These are phyloP conservation scores for Slavum lentiscoides DNA, from an alignment of 2,888 invertebrate species.

Conservation along the genomic window DNA sequence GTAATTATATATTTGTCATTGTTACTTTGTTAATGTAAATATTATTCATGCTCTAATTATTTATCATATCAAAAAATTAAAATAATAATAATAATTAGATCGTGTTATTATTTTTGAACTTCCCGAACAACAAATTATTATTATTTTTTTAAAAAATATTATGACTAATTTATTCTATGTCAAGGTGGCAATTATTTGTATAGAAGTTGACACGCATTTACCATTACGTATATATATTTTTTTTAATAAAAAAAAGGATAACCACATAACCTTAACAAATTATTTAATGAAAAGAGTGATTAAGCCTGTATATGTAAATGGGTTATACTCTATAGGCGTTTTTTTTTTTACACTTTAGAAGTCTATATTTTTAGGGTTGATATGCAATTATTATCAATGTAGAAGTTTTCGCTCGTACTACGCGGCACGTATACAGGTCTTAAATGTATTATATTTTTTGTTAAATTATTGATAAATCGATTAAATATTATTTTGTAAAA, in stretches of 20 bases:
- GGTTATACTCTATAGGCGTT: neutral
- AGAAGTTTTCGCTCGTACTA: no score
- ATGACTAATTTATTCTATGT: neutral
- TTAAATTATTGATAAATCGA: no score
- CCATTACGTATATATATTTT: neutral
- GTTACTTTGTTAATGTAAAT: no score
- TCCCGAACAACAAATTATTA: neutral
- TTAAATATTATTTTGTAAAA: no score
- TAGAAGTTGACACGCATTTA: neutral
- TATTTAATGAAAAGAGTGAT: constrained; percentile 16
- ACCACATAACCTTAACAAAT: constrained; percentile 8
- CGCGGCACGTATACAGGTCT: no score
- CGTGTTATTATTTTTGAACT: neutral
- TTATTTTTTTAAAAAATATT: neutral
- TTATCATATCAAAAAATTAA: neutral
- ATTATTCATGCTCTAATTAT: neutral
- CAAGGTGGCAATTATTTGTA: neutral
- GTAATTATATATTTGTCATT: no score
- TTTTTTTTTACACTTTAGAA: neutral
- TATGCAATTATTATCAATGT: no score
- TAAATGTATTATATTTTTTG: no score
- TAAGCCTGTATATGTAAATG: neutral
- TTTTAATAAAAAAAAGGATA: neutral
- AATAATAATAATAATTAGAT: neutral
- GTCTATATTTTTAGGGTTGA: constrained; percentile 4